Conservation (phyloP, 1,140 invertebrate species). For the Ceratosolen solmsi region DNA sequence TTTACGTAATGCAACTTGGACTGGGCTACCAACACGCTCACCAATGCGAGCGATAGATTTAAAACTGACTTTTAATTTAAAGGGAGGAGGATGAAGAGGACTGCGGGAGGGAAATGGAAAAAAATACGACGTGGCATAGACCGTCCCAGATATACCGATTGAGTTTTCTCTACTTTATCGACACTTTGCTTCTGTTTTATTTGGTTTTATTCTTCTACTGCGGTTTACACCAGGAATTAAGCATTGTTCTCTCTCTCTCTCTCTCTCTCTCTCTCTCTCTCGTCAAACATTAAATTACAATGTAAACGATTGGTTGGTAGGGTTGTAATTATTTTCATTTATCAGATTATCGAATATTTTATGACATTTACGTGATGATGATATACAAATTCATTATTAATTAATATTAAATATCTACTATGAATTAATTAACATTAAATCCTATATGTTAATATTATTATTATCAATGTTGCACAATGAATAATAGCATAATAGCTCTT, state of each 20-base stretch:
- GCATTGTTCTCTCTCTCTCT: background rate
- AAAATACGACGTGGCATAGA: constrained; percentile 1
- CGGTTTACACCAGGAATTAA: background rate
- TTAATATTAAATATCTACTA: too few relatives aligned
- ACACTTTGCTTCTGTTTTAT: background rate
- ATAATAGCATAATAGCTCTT: too few relatives aligned
- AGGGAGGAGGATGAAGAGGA: background rate
- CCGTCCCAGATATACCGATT: constrained; percentile 8
- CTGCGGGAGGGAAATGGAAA: background rate
- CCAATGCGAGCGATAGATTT: constrained; percentile 17
- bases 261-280: background rate
- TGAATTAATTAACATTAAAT: too few relatives aligned
- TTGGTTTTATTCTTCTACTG: background rate
- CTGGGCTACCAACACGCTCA: background rate
- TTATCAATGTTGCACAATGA: too few relatives aligned
- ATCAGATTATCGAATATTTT: too few relatives aligned
- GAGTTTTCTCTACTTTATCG: constrained; percentile 27
- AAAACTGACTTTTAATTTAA: constrained; percentile 25
- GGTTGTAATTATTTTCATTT: too few relatives aligned
- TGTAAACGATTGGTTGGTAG: background rate
- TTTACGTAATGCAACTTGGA: constrained; percentile 34
- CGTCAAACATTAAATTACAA: background rate
- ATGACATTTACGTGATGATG: too few relatives aligned
- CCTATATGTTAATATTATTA: too few relatives aligned
- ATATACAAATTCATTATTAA: background rate